phyloP scores from a whole-genome alignment of 2,113 vertebrate species.

The Grus americana region DNA sequence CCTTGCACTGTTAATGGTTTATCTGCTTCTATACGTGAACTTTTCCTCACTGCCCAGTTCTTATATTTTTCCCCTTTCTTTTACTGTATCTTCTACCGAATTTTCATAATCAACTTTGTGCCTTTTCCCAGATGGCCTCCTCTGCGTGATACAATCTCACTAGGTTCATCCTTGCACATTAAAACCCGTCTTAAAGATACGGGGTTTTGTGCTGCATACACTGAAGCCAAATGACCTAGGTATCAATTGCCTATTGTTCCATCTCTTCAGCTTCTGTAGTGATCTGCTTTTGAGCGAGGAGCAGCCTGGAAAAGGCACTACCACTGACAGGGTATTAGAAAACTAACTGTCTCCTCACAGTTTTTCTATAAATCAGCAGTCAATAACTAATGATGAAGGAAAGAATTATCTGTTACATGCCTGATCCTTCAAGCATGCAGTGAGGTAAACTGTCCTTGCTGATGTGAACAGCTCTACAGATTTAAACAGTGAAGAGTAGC shows the following conservation, averaged over 20 bases:
- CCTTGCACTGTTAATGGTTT: neutral
- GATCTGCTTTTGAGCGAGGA: neutral
- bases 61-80: neutral
- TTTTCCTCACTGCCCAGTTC: neutral
- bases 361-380: neutral
- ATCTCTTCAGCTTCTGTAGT: neutral
- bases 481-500: neutral
- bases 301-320: neutral
- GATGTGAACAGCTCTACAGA: neutral
- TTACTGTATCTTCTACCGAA: neutral
- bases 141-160: neutral
- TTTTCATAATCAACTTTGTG: neutral
- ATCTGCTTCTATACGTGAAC: neutral
- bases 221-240: neutral
- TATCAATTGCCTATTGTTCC: neutral
- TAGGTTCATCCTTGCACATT: neutral
- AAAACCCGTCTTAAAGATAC: neutral
- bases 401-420: neutral
- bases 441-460: neutral
- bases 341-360: neutral
- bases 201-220: accelerated
- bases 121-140: neutral
- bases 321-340: neutral
- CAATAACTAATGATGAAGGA: neutral
- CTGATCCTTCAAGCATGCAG: neutral